phyloP scores from a whole-genome alignment of 2,888 invertebrate genomes.

The Athalia cordata region DNA sequence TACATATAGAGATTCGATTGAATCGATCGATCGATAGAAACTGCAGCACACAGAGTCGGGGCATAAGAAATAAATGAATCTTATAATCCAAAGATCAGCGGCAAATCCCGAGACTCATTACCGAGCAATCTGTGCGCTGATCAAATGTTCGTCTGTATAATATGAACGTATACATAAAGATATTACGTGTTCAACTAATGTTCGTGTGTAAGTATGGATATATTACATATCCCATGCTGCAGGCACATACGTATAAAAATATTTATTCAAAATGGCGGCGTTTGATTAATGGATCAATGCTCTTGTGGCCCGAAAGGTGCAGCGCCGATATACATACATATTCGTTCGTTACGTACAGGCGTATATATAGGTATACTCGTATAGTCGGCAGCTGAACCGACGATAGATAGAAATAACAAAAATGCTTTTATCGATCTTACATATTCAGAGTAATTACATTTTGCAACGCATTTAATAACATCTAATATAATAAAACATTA shows the following conservation, averaged over 20 bases:
- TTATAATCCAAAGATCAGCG: constrained; percentile 40
- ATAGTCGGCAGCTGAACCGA: background rate
- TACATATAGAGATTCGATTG: background rate
- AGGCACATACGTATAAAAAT: constrained; percentile 9
- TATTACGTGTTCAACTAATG: no score
- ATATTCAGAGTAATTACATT: no score
- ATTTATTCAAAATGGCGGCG: constrained; percentile 60
- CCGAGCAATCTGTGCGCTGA: constrained; percentile 66
- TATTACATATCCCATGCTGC: background rate
- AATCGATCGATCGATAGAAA: background rate
- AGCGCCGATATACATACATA: background rate
- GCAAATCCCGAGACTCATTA: constrained; percentile 63
- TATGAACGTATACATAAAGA: background rate
- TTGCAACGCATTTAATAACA: no score
- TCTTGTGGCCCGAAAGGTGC: constrained; percentile 46
- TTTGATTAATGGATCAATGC: constrained; percentile 69
- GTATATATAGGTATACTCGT: background rate
- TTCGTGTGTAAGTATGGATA: background rate
- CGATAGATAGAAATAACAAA: no score
- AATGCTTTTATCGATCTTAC: no score
- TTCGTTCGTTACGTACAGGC: background rate
- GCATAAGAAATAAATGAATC: constrained; percentile 39
- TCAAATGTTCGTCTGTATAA: constrained; percentile 53
- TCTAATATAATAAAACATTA: no score
- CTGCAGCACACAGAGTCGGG: background rate